Conservation (phyloP, 2,888 invertebrate genomes). For the Parelbella ahira region DNA sequence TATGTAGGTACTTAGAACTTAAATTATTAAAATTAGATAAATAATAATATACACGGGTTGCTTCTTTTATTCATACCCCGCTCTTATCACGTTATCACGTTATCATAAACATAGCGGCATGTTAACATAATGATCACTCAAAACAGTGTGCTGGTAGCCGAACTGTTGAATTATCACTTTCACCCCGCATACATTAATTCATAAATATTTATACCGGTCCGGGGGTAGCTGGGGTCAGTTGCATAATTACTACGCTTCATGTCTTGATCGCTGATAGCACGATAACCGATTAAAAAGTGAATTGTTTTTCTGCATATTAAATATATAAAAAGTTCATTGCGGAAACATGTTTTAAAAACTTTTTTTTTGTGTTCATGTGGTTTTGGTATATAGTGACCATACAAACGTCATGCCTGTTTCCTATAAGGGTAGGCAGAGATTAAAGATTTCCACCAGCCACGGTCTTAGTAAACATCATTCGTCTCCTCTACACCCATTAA, state of each 20-base stretch:
- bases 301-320: conserved; percentile 11
- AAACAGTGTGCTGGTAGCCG: conserved; percentile 6
- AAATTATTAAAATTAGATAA: too few species aligned
- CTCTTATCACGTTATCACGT: too few species aligned
- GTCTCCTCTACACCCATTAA: too few species aligned
- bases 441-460: too few species aligned
- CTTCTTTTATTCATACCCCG: too few species aligned
- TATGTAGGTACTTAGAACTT: too few species aligned
- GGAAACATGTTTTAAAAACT: too few species aligned
- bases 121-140: conserved; percentile 17
- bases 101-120: conserved; percentile 21
- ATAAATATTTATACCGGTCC: conserved; percentile 49
- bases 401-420: too few species aligned
- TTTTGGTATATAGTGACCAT: too few species aligned
- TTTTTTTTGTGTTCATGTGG: neutral
- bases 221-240: conserved; percentile 29
- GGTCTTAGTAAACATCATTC: too few species aligned
- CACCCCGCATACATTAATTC: conserved; percentile 64
- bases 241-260: conserved; percentile 12
- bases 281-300: conserved; percentile 17
- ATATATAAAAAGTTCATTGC: neutral
- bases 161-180: conserved; percentile 55
- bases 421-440: too few species aligned
- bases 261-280: conserved; percentile 15
- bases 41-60: too few species aligned